These are phyloP conservation scores for Xenopus borealis DNA, from an alignment of 2,113 vertebrate species.

Conservation along the genomic window DNA sequence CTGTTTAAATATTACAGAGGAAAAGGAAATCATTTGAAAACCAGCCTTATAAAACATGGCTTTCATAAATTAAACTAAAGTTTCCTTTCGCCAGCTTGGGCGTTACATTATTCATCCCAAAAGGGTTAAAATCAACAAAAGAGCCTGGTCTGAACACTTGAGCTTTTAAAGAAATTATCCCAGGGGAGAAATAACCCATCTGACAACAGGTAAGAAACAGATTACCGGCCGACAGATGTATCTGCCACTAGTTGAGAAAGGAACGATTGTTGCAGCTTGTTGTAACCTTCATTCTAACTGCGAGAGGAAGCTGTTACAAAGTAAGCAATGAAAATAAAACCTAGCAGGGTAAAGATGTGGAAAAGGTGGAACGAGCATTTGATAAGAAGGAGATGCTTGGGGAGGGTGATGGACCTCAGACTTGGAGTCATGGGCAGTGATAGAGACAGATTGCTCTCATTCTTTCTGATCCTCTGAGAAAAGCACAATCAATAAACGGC, in stretches of 20 bases:
- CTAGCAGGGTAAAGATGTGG: conserved; percentile 10
- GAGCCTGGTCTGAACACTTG: conserved; percentile 56
- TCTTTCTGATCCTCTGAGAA: conserved; percentile 93
- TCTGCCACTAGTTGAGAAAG: conserved; percentile 50
- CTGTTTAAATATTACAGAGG: too few relatives aligned
- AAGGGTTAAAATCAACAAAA: conserved; percentile 12
- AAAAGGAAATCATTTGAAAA: too few relatives aligned
- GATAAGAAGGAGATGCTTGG: conserved; percentile 66
- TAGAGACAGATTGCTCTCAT: conserved; percentile 99
- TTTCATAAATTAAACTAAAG: too few relatives aligned
- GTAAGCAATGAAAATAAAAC: conserved; percentile 60
- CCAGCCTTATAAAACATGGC: too few relatives aligned
- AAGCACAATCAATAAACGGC: conserved; percentile 92
- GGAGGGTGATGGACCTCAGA: conserved; percentile 73
- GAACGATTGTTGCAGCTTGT: conserved; percentile 54
- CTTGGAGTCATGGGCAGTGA: conserved; percentile 85
- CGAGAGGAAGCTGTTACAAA: conserved; percentile 67
- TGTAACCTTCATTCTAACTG: conserved; percentile 63
- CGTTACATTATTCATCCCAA: too few relatives aligned
- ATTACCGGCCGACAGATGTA: conserved; percentile 57
- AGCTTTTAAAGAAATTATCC: conserved; percentile 65
- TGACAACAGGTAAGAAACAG: conserved; percentile 68
- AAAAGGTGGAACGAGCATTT: conserved; percentile 68
- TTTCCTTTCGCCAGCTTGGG: too few relatives aligned
- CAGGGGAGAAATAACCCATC: conserved; percentile 51